Percentiles rank a stretch among this genome's conserved stretches.
Conservation (phyloP, 2,888 invertebrate species). For the Celastrina argiolus region DNA sequence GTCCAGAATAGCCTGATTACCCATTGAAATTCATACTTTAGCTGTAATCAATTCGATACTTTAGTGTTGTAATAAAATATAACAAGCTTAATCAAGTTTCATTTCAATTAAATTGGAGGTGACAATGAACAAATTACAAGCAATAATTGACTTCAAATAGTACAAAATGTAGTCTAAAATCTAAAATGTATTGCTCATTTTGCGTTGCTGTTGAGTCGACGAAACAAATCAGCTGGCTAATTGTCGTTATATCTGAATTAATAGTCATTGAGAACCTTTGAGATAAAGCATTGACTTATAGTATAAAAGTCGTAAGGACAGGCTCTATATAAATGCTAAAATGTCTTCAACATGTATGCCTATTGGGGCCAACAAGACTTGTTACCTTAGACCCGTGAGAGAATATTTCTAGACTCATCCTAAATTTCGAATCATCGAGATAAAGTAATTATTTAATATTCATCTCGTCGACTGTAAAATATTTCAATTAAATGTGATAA, state of each 20-base stretch:
- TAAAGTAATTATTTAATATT: too few relatives aligned
- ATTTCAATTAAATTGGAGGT: neutral
- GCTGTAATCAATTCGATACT: too few relatives aligned
- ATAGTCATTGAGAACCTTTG: neutral
- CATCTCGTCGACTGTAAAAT: conserved; percentile 37
- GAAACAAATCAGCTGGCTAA: neutral
- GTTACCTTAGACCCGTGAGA: too few relatives aligned
- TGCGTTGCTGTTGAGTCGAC: neutral
- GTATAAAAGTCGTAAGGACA: too few relatives aligned
- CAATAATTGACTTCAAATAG: neutral
- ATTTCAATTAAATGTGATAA: conserved; percentile 7
- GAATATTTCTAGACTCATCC: too few relatives aligned
- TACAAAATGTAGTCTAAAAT: neutral
- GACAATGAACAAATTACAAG: neutral
- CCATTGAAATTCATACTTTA: neutral
- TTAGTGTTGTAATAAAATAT: too few relatives aligned
- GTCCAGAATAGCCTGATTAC: neutral
- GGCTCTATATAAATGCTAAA: too few relatives aligned
- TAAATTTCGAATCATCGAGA: too few relatives aligned
- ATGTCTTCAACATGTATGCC: too few relatives aligned
- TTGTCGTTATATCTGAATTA: conserved; percentile 5
- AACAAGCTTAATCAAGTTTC: neutral
- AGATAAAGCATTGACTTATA: neutral
- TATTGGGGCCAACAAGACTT: too few relatives aligned
- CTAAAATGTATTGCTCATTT: conserved; percentile 7